A percentile compares a stretch with the other conserved stretches of the same genome.
Conservation (phyloP, 2,888 invertebrate species). For the Copidosoma aretas region DNA sequence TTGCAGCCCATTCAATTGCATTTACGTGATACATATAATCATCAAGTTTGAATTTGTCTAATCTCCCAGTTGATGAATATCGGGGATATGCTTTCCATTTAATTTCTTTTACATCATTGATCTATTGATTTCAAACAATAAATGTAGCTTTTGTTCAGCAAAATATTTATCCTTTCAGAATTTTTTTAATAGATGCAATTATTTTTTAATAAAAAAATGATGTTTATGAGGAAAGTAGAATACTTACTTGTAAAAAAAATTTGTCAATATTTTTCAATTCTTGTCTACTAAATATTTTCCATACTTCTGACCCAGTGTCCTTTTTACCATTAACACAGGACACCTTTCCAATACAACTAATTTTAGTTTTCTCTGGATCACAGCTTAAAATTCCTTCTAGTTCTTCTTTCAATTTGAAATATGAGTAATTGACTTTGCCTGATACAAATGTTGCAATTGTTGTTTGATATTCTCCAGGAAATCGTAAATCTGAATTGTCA, state of each 20-base stretch:
- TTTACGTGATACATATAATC: slow-evolving; percentile 68
- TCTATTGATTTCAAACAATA: slow-evolving; percentile 44
- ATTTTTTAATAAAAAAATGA: slow-evolving; percentile 7
- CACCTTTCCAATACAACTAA: slow-evolving; percentile 64
- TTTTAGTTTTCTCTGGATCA: slow-evolving; percentile 58
- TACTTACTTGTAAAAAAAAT: slow-evolving; percentile 62
- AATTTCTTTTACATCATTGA: slow-evolving; percentile 53
- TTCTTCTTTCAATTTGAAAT: slow-evolving; percentile 60
- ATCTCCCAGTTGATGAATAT: slow-evolving; percentile 57
- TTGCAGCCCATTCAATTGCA: slow-evolving; percentile 71
- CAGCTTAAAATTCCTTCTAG: slow-evolving; percentile 63
- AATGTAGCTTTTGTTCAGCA: background rate
- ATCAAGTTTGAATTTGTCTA: slow-evolving; percentile 64
- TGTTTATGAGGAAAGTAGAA: too few relatives aligned
- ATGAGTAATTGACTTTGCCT: slow-evolving; percentile 63
- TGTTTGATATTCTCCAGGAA: slow-evolving; percentile 64
- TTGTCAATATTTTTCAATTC: slow-evolving; percentile 61
- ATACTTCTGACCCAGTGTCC: slow-evolving; percentile 58
- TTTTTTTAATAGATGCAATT: too few relatives aligned
- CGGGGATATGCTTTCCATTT: slow-evolving; percentile 69
- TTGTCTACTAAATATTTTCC: slow-evolving; percentile 68
- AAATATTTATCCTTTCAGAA: too few relatives aligned
- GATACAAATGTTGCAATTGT: slow-evolving; percentile 67
- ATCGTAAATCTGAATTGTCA: slow-evolving; percentile 54
- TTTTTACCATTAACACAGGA: slow-evolving; percentile 53